A percentile compares a stretch with the other conserved stretches of the same genome.
phyloP scores from a whole-genome alignment of 2,888 invertebrate genomes.

The Perdita meconis region DNA sequence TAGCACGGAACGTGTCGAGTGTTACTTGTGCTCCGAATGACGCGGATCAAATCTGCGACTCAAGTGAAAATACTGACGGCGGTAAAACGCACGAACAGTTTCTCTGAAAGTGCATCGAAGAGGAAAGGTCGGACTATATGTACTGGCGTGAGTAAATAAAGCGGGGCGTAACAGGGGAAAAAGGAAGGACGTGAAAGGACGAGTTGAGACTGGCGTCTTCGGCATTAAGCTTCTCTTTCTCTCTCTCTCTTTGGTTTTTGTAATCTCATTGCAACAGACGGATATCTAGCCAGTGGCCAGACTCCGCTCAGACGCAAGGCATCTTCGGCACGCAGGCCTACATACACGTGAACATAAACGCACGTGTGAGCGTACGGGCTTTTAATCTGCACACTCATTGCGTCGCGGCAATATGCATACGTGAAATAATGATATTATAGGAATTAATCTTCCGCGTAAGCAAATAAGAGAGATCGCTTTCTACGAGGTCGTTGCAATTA shows the following conservation, averaged over 20 bases:
- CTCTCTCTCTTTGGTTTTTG: constrained; percentile 22
- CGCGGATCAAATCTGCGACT: not conserved
- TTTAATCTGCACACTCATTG: constrained; percentile 51
- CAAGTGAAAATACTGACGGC: not conserved
- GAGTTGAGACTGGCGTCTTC: not conserved
- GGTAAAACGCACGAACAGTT: not conserved
- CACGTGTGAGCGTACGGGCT: constrained; percentile 8
- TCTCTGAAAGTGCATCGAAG: constrained; percentile 1
- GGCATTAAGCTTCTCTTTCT: constrained; percentile 17
- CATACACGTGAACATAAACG: constrained; percentile 29
- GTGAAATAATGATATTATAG: constrained; percentile 32
- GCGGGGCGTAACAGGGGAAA: constrained; percentile 2
- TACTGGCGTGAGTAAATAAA: constrained; percentile 2
- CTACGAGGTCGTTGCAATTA: constrained; percentile 2
- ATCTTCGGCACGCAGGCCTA: constrained; percentile 30
- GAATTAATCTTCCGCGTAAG: constrained; percentile 34
- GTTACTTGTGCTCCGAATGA: not conserved
- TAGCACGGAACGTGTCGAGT: no score
- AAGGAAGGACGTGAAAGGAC: not conserved
- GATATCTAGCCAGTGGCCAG: constrained; percentile 37
- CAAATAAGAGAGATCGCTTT: constrained; percentile 6
- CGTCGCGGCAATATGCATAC: constrained; percentile 22
- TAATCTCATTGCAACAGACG: constrained; percentile 27
- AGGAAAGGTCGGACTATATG: constrained; percentile 21
- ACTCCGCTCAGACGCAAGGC: constrained; percentile 37